Evolutionary conservation across 2,797 vertebrate species (phyloP).

Genomic region (Anabacerthia variegaticeps): DNA sequence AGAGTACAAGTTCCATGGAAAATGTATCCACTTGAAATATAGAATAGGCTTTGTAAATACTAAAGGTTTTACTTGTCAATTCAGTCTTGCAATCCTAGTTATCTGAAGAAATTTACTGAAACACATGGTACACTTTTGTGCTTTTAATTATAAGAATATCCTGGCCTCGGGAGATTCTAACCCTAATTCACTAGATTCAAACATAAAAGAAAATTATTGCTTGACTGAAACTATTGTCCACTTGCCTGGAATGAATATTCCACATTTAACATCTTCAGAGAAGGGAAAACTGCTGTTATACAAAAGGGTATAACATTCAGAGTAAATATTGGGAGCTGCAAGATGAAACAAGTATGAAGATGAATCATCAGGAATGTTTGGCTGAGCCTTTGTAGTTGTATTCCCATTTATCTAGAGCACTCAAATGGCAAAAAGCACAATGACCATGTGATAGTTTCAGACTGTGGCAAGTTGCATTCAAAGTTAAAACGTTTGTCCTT

Average conservation of each 20-base stretch:
- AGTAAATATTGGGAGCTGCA: slow-evolving; percentile 14
- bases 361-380: slow-evolving; percentile 31
- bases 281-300: not conserved
- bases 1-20: not conserved
- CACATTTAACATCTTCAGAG: not conserved
- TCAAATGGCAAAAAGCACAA: slow-evolving; percentile 9
- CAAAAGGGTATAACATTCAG: not conserved
- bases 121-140: not conserved
- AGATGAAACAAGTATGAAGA: slow-evolving; percentile 19
- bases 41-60: not conserved
- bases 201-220: not conserved
- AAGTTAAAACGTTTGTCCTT: not conserved
- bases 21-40: not conserved
- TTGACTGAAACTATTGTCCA: not conserved
- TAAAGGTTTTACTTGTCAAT: not conserved
- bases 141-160: not conserved
- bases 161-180: not conserved
- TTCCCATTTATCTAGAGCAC: not conserved
- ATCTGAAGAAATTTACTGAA: not conserved
- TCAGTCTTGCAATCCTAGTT: not conserved
- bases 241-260: not conserved
- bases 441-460: not conserved
- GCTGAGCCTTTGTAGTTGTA: not conserved
- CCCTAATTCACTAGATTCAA: not conserved
- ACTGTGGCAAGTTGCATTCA: not conserved